A percentile compares a stretch with the other conserved stretches of the same genome.
Conservation (phyloP, 2,113 vertebrate genomes). For the Machaerirhynchus nigripectus region DNA sequence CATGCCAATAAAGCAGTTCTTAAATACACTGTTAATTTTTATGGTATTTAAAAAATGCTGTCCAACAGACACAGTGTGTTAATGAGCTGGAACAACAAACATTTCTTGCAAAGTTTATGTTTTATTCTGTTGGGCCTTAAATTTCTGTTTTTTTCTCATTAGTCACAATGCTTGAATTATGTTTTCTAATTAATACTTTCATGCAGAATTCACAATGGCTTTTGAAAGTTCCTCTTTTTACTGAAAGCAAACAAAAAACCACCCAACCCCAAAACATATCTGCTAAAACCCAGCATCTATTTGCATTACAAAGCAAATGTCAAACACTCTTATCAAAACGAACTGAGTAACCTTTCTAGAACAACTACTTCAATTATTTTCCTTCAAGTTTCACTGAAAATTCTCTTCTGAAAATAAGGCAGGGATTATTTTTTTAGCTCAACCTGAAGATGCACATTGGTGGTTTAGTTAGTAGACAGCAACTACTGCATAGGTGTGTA, state of each 20-base stretch:
- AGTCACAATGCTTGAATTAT: conserved; percentile 20
- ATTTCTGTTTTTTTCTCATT: conserved; percentile 51
- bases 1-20: conserved; percentile 66
- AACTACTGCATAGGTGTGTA: background rate
- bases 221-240: conserved; percentile 36
- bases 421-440: background rate
- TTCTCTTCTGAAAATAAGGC: background rate
- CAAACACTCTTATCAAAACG: background rate
- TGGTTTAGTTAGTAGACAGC: background rate
- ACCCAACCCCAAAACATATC: background rate
- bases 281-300: background rate
- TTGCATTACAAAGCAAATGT: conserved; percentile 33
- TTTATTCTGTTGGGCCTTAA: conserved; percentile 63
- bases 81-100: conserved; percentile 74
- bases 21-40: conserved; percentile 75
- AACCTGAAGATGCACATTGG: background rate
- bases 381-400: background rate
- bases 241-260: background rate
- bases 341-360: background rate
- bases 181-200: conserved; percentile 48
- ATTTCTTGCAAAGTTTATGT: conserved; percentile 62
- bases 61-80: conserved; percentile 62
- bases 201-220: conserved; percentile 20
- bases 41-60: conserved; percentile 66
- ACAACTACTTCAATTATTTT: background rate